Evolutionary conservation across 2,113 vertebrate genomes (phyloP).

Genomic region (Vulpes lagopus): DNA sequence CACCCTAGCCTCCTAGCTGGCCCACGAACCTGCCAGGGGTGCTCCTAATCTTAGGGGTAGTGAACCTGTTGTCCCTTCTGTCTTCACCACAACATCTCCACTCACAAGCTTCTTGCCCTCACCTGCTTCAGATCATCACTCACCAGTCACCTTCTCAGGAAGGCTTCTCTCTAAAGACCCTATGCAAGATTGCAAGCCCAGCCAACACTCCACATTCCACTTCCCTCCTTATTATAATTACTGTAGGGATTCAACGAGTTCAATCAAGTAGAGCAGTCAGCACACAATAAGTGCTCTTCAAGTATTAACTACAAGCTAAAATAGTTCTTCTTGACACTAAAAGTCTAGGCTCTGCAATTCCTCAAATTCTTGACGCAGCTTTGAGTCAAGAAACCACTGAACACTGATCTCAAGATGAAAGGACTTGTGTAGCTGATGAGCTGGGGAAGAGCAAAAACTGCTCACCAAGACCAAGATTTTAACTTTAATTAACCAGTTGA

Average conservation of each 20-base stretch:
- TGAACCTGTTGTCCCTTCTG: neutral
- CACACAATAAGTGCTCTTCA: neutral
- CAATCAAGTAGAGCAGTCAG: neutral
- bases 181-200: neutral
- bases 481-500: neutral
- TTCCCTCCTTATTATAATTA: neutral
- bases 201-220: neutral
- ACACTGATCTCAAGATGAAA: neutral
- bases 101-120: neutral
- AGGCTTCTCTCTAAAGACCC: neutral
- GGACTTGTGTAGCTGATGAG: neutral
- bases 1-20: neutral
- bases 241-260: neutral
- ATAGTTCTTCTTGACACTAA: neutral
- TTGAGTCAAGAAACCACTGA: constrained; percentile 48
- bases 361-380: constrained; percentile 46
- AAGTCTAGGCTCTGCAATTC: constrained; percentile 6
- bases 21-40: neutral
- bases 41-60: neutral
- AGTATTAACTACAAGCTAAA: constrained; percentile 20
- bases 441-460: neutral
- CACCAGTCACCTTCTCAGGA: neutral
- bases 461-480: neutral
- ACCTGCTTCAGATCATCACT: neutral
- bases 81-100: neutral